A percentile compares a stretch with the other conserved stretches of the same genome.
Evolutionary conservation across 1,140 invertebrate species (phyloP).

Genomic region (Sarcophaga peregrina): DNA sequence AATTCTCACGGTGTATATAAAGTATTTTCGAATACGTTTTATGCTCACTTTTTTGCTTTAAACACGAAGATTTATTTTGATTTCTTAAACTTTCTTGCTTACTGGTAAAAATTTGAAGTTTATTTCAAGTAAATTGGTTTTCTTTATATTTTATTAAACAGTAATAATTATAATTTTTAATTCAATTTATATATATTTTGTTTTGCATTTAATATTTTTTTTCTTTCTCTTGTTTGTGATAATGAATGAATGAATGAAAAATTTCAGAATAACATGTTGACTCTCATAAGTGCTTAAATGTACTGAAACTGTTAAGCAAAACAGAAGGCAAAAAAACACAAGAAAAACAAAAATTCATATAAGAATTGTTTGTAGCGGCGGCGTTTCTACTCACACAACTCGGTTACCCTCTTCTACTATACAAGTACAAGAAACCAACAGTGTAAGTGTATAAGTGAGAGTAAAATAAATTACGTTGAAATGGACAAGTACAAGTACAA

Average conservation of each 20-base stretch:
- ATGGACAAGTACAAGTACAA: conserved; percentile 1
- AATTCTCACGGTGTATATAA: too few relatives aligned
- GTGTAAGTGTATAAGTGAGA: background rate
- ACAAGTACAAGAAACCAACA: background rate
- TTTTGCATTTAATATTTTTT: background rate
- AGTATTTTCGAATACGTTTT: too few relatives aligned
- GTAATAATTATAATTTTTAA: background rate
- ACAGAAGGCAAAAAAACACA: background rate
- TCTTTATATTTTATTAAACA: background rate
- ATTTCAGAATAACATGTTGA: conserved; percentile 39
- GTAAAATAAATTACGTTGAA: background rate
- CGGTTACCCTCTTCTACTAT: background rate
- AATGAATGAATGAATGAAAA: background rate
- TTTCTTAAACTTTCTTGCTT: too few relatives aligned
- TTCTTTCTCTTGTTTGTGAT: too few relatives aligned
- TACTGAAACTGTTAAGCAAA: conserved; percentile 27
- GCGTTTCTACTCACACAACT: background rate
- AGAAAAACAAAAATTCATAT: background rate
- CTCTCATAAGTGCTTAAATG: conserved; percentile 40
- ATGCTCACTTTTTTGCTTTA: too few relatives aligned
- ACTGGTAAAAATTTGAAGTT: background rate
- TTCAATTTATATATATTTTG: background rate
- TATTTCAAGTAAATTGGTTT: background rate
- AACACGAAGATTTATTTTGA: too few relatives aligned
- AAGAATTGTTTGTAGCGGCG: conserved; percentile 26